These are phyloP conservation scores for Cyprinella venusta DNA, from an alignment of 2,797 vertebrate species.

Conservation along the genomic window DNA sequence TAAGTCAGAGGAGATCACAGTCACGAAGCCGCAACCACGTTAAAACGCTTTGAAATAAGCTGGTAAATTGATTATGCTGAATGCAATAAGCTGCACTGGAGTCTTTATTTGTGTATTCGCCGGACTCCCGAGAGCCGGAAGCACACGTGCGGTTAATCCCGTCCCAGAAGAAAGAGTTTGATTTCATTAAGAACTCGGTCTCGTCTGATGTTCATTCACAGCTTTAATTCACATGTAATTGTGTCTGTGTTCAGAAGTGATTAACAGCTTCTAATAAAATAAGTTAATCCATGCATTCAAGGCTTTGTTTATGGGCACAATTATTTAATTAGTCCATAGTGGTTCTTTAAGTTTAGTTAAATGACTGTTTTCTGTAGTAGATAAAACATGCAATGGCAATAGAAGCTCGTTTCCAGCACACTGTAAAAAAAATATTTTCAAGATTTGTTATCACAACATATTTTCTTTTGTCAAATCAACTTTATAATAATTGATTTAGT, in stretches of 20 bases:
- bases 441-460: too few relatives aligned
- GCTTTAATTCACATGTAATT: constrained; percentile 28
- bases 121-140: constrained; percentile 13
- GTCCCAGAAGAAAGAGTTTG: constrained; percentile 19
- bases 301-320: not conserved
- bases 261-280: not conserved
- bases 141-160: constrained; percentile 48
- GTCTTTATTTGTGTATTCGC: constrained; percentile 29
- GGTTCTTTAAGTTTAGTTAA: not conserved
- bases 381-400: not conserved
- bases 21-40: not conserved
- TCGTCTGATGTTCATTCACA: constrained; percentile 12
- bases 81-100: constrained; percentile 36
- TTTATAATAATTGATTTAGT: too few relatives aligned
- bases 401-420: not conserved
- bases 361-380: not conserved
- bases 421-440: too few relatives aligned
- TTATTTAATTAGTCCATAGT: not conserved
- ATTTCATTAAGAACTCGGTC: constrained; percentile 37
- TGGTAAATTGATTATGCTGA: constrained; percentile 37
- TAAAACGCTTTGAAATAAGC: constrained; percentile 34
- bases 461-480: too few relatives aligned
- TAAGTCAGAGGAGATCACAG: not conserved
- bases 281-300: not conserved
- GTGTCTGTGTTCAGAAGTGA: not conserved